phyloP scores from a whole-genome alignment of 1,140 invertebrate species.

The Penaeus indicus region DNA sequence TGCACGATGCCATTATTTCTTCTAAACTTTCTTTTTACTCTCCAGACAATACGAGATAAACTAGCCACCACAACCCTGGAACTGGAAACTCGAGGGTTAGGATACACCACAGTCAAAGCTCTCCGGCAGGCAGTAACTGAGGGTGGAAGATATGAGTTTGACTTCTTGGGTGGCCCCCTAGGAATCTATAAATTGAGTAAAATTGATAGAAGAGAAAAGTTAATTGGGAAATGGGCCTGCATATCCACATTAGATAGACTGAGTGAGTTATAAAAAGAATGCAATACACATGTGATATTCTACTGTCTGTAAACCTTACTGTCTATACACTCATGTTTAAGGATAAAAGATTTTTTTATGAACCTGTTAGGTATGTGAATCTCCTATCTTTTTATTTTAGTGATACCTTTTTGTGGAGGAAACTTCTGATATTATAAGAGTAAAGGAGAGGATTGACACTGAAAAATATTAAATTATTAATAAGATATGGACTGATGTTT shows the following conservation, averaged over 20 bases:
- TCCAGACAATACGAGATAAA: slow-evolving; percentile 69
- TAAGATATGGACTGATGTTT: background rate
- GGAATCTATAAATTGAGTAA: slow-evolving; percentile 68
- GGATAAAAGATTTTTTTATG: background rate
- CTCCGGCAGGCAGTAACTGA: slow-evolving; percentile 71
- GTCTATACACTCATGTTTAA: too few species aligned
- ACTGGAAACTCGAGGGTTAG: slow-evolving; percentile 71
- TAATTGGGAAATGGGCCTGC: slow-evolving; percentile 67
- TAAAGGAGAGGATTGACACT: too few species aligned
- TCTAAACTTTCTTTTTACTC: background rate
- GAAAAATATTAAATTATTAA: background rate
- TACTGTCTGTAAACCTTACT: too few species aligned
- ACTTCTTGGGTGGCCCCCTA: slow-evolving; percentile 70
- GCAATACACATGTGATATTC: background rate
- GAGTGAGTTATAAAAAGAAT: slow-evolving; percentile 45
- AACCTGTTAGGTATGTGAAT: background rate
- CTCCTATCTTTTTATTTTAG: too few species aligned
- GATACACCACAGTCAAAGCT: slow-evolving; percentile 70
- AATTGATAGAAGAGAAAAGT: slow-evolving; percentile 67
- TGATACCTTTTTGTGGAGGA: too few species aligned
- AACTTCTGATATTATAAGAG: too few species aligned
- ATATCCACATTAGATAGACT: slow-evolving; percentile 67
- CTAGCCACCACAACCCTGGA: slow-evolving; percentile 70
- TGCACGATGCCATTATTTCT: background rate
- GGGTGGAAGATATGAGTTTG: slow-evolving; percentile 70